Percentiles rank a stretch among this genome's conserved stretches.
Evolutionary conservation across 2,797 vertebrate species (phyloP).

Genomic region (Rhynchotus rufescens): DNA sequence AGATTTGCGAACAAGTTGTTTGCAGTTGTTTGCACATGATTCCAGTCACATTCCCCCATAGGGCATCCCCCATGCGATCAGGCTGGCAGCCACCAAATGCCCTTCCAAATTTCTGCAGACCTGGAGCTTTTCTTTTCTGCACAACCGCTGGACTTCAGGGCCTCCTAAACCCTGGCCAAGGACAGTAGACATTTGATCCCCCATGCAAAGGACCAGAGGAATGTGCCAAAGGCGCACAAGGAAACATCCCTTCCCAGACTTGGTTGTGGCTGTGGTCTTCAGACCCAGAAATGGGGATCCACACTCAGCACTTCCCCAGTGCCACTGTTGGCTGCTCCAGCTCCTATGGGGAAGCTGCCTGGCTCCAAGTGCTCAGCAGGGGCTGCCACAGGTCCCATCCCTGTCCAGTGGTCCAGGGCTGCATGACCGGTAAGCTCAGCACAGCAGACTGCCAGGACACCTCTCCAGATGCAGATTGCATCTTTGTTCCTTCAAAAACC

Average conservation of each 20-base stretch:
- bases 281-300: no score
- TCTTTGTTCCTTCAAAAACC: constrained; percentile 67
- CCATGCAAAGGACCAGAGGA: no score
- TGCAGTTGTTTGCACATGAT: neutral
- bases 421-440: neutral
- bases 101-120: constrained; percentile 15
- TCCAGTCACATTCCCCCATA: neutral
- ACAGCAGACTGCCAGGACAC: constrained; percentile 54
- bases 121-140: neutral
- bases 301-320: neutral
- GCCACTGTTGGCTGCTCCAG: no score
- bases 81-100: constrained; percentile 10
- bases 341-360: no score
- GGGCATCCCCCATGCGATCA: neutral
- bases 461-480: constrained; percentile 52
- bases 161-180: constrained; percentile 36
- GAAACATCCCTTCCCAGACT: no score
- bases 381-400: no score
- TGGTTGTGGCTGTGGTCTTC: no score
- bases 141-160: constrained; percentile 20
- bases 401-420: neutral
- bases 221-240: no score
- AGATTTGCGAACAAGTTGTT: neutral
- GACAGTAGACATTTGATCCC: neutral
- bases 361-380: no score